A percentile compares a stretch with the other conserved stretches of the same genome.
Conservation (phyloP, 53 echinoderm and acorn worm species). For the Apostichopus leukothele region DNA sequence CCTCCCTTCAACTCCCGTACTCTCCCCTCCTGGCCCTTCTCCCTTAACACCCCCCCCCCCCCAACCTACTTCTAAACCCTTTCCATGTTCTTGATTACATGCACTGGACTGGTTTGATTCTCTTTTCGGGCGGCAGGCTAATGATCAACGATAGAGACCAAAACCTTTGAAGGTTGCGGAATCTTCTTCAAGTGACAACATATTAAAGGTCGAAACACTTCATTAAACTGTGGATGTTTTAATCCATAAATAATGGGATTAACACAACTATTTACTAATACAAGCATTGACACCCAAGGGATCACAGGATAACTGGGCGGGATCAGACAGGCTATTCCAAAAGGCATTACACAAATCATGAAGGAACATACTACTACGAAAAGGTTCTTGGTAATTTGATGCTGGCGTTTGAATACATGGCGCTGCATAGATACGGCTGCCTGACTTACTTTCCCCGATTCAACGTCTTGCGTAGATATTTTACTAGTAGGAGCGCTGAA, state of each 20-base stretch:
- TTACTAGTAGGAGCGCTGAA: background rate
- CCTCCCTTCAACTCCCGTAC: too few species aligned
- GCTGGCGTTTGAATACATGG: slow-evolving; percentile 28
- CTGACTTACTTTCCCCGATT: background rate
- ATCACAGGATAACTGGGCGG: slow-evolving; percentile 17
- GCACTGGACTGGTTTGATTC: too few species aligned
- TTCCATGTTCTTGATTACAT: too few species aligned
- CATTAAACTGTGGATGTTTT: slow-evolving; percentile 25
- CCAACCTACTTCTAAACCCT: too few species aligned
- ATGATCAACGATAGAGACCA: background rate
- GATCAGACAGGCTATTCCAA: slow-evolving; percentile 21
- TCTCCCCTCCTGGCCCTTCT: too few species aligned
- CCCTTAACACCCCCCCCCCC: too few species aligned
- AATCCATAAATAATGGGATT: slow-evolving; percentile 30
- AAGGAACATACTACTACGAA: slow-evolving; percentile 10
- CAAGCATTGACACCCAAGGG: slow-evolving; percentile 20
- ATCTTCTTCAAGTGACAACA: slow-evolving; percentile 7
- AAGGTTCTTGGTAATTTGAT: slow-evolving; percentile 28
- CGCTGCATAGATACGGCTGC: slow-evolving; percentile 38
- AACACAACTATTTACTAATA: slow-evolving; percentile 22
- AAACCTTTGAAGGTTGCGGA: slow-evolving; percentile 24
- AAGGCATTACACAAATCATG: slow-evolving; percentile 24
- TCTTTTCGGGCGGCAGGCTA: background rate
- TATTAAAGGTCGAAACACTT: slow-evolving; percentile 11
- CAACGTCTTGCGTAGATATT: background rate